These are phyloP conservation scores for Carcharodon carcharias DNA, from an alignment of 2,797 vertebrate species.

Conservation along the genomic window DNA sequence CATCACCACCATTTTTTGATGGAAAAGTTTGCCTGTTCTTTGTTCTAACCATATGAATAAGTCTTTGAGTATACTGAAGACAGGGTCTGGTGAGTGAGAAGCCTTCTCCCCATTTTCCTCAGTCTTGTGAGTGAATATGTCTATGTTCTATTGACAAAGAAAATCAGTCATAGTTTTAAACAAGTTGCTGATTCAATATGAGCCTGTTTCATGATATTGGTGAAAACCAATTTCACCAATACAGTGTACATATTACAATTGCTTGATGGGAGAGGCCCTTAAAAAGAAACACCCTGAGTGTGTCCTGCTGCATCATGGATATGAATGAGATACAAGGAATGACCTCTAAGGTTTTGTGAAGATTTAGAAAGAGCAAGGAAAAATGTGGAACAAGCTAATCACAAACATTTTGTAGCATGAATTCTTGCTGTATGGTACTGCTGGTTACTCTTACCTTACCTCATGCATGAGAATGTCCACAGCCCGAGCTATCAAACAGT, in stretches of 20 bases:
- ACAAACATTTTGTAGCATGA: not conserved
- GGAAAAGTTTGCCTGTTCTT: not conserved
- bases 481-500: not conserved
- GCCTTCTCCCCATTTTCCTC: not conserved
- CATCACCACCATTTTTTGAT: not conserved
- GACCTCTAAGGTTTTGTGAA: not conserved
- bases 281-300: not conserved
- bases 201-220: not conserved
- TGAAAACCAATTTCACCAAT: not conserved
- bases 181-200: not conserved
- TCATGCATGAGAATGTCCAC: not conserved
- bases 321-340: no score
- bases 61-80: not conserved
- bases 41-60: not conserved
- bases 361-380: not conserved
- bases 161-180: not conserved
- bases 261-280: not conserved
- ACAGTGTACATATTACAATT: not conserved
- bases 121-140: not conserved
- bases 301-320: no score
- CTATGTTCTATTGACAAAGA: not conserved
- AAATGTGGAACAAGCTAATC: not conserved
- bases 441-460: not conserved
- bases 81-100: not conserved
- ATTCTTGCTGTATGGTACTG: not conserved